Percentiles rank a stretch among this genome's conserved stretches.
Evolutionary conservation across 2,113 vertebrate species (phyloP).

Genomic region (cat (Felis catus)): DNA sequence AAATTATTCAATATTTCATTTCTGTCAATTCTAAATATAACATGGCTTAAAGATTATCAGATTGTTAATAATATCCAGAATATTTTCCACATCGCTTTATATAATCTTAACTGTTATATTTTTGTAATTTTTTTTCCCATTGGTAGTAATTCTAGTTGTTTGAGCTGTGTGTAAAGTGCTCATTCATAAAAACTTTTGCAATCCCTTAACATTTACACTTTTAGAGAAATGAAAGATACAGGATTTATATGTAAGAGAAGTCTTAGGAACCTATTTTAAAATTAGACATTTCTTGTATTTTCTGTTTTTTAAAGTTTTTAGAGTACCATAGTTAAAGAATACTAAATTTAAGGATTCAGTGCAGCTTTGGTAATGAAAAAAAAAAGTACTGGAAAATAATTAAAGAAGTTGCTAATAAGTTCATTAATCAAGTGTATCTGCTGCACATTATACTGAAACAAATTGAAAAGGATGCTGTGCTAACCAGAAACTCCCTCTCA

Average conservation of each 20-base stretch:
- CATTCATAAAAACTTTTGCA: not conserved
- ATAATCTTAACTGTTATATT: not conserved
- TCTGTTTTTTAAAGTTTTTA: slow-evolving; percentile 43
- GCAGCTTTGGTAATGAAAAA: slow-evolving; percentile 44
- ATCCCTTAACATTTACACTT: slow-evolving; percentile 46
- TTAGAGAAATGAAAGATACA: slow-evolving; percentile 54
- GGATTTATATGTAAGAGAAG: slow-evolving; percentile 10
- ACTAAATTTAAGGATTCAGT: slow-evolving; percentile 38
- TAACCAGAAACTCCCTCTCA: slow-evolving; percentile 61
- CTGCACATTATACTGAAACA: slow-evolving; percentile 60
- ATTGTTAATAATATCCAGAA: slow-evolving; percentile 43
- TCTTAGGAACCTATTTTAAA: slow-evolving; percentile 44
- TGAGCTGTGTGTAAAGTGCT: not conserved
- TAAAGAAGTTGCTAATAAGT: slow-evolving; percentile 71
- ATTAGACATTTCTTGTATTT: slow-evolving; percentile 11
- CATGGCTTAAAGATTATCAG: not conserved
- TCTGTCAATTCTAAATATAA: not conserved
- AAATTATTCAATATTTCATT: slow-evolving; percentile 9
- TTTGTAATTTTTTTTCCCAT: not conserved
- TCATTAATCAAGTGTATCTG: slow-evolving; percentile 73
- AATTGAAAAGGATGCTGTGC: slow-evolving; percentile 65
- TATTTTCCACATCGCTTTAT: slow-evolving; percentile 13
- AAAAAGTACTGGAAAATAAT: slow-evolving; percentile 70
- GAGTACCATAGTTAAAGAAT: not conserved
- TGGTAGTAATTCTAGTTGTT: not conserved